phyloP scores from a whole-genome alignment of 2,888 invertebrate species.

The Ophion costatus region DNA sequence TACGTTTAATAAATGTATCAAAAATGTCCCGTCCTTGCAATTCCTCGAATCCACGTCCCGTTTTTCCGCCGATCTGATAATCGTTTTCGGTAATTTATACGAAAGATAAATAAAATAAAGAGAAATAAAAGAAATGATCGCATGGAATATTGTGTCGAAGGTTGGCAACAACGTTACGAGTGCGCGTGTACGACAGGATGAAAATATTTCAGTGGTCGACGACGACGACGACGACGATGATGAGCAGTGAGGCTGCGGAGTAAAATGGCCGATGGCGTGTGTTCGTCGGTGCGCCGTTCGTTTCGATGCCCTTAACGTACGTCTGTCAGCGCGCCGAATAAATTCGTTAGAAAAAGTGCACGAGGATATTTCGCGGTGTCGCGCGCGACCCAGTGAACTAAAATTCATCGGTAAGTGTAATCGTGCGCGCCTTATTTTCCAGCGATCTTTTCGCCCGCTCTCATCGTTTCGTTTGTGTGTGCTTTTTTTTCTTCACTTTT shows the following conservation, averaged over 20 bases:
- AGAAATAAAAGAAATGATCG: neutral
- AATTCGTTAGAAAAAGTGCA: conserved; percentile 1
- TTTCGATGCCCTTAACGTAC: conserved; percentile 60
- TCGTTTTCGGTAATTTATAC: neutral
- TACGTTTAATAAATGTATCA: neutral
- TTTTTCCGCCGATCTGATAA: neutral
- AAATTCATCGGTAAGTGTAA: neutral
- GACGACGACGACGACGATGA: neutral
- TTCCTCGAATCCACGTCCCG: neutral
- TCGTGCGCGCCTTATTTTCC: neutral
- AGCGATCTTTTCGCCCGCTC: neutral
- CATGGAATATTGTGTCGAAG: conserved; percentile 1
- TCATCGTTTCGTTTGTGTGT: neutral
- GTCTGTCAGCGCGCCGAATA: conserved; percentile 29
- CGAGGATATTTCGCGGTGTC: conserved; percentile 17
- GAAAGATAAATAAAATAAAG: neutral
- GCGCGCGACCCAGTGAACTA: conserved; percentile 10
- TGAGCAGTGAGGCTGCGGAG: conserved; percentile 60
- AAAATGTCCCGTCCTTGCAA: neutral
- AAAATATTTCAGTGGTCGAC: conserved; percentile 12
- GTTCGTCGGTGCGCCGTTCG: conserved; percentile 72
- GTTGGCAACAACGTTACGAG: conserved; percentile 17
- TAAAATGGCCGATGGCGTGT: conserved; percentile 81
- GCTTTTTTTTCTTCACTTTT: neutral
- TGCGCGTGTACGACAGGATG: conserved; percentile 10